Base-by-base conservation (phyloP, 2,797 vertebrate species). In the Platyrinchus mystaceus region DNA sequence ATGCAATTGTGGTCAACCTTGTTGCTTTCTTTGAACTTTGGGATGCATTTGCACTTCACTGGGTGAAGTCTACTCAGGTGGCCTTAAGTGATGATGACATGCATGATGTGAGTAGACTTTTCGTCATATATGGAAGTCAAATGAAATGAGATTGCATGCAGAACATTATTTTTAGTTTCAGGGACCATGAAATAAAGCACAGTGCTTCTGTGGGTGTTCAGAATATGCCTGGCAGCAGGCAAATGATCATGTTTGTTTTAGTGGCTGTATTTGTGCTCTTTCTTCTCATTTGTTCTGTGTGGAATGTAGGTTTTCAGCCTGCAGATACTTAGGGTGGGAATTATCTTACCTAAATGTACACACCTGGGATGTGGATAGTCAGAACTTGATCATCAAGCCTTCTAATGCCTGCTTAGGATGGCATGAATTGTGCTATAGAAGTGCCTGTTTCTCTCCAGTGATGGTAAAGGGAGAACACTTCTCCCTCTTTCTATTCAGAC, bases 11-110 rank as follows among this genome's bases (percentile, higher is more conserved):
- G 77, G 98, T 98, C 86, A 98, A 99, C 95, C 98, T 99, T 78
- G 98, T 98, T 93, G 97, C 98, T 32, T 99, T 99, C 97, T 99
- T 99, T 93, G 98, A 99, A 87, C 96, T 99, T 74, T 99, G 98
- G 98, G 98, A 99, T 97, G 97, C 98, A 0, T 98, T 99, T 84
- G 94, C 97, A 23, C 96, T 98, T 92, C 98, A 99, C 81, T 99
- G 98, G 56, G 96, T 99, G 53, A 98, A 99, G 94, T 98, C 97
- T 7, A 98, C 98, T 77, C 98, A 99, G 81, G 98, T 98, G 56
- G 96, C 97, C 88, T 97, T 99, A 91, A 98, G 98, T 34, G 99
- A 99, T 74, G 95, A 98, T 94, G 97, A 97, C 73, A 97, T 98
- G 97, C 97, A 97, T 74, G 98, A 99, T 98, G 99, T 99, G 85